A percentile compares a stretch with the other conserved stretches of the same genome.
These are phyloP conservation scores for Molothrus aeneus DNA, from an alignment of 2,797 vertebrate genomes.

Conservation along the genomic window DNA sequence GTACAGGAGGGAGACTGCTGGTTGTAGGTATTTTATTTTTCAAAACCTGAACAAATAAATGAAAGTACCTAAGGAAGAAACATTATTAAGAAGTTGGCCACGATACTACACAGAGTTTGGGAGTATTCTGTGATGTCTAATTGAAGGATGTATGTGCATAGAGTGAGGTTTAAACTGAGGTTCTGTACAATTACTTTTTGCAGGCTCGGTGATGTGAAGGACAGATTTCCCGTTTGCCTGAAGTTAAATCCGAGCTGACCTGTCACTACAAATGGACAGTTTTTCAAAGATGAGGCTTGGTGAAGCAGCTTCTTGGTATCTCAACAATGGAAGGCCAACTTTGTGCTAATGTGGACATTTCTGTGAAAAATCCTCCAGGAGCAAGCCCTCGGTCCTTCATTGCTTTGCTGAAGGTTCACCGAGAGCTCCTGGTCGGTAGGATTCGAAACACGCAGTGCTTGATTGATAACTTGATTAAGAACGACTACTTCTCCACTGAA, in stretches of 20 bases:
- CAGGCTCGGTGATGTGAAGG: not conserved
- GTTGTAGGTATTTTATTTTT: not conserved
- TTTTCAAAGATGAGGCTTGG: conserved; percentile 59
- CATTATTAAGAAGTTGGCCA: not conserved
- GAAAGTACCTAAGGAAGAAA: not conserved
- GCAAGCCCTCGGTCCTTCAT: conserved; percentile 28
- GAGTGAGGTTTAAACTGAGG: not conserved
- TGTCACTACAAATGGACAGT: not conserved
- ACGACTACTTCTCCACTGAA: conserved; percentile 86
- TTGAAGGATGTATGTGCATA: not conserved
- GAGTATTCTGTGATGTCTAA: not conserved
- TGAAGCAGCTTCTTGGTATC: not conserved
- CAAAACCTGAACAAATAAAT: not conserved
- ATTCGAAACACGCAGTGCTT: conserved; percentile 87
- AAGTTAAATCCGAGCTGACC: not conserved
- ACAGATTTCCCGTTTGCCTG: not conserved
- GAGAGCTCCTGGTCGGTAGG: conserved; percentile 85
- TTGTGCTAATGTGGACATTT: conserved; percentile 2
- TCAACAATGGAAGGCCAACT: conserved; percentile 65
- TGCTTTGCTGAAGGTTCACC: conserved; percentile 78
- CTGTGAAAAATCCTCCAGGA: not conserved
- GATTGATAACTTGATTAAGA: conserved; percentile 86
- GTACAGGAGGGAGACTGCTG: not conserved
- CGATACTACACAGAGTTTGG: not conserved
- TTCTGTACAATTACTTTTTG: not conserved